phyloP scores from a whole-genome alignment of 1,140 invertebrate genomes.

The Caenorhabditis remanei region DNA sequence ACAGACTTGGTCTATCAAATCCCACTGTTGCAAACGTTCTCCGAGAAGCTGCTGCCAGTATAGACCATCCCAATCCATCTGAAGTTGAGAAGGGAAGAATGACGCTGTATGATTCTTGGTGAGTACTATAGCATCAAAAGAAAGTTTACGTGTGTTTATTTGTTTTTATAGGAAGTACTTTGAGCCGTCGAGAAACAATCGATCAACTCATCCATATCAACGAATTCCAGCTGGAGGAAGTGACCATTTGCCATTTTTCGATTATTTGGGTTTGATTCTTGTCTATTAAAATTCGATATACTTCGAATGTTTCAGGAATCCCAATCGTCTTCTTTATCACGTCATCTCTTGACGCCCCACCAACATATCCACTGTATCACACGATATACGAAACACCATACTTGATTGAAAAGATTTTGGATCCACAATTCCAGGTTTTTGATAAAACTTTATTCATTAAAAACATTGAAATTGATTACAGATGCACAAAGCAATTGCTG shows the following conservation, averaged over 20 bases:
- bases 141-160: not conserved
- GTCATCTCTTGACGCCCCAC: not conserved
- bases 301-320: slow-evolving; percentile 63
- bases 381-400: slow-evolving; percentile 79
- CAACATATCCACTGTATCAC: slow-evolving; percentile 79
- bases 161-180: not conserved
- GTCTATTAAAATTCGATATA: not conserved
- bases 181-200: not conserved
- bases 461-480: slow-evolving; percentile 6
- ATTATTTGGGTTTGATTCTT: slow-evolving; percentile 65
- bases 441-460: not conserved
- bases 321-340: slow-evolving; percentile 73
- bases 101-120: slow-evolving; percentile 68
- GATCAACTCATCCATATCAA: slow-evolving; percentile 44
- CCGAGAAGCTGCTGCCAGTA: slow-evolving; percentile 52
- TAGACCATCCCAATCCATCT: slow-evolving; percentile 45
- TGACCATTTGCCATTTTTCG: slow-evolving; percentile 77
- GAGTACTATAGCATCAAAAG: not conserved
- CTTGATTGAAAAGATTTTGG: slow-evolving; percentile 78
- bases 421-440: slow-evolving; percentile 72
- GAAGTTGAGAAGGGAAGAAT: slow-evolving; percentile 44
- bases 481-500: slow-evolving; percentile 77
- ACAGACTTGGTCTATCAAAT: slow-evolving; percentile 60
- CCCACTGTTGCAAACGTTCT: slow-evolving; percentile 55
- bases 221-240: slow-evolving; percentile 74